Percentiles rank a stretch among this genome's conserved stretches.
Evolutionary conservation across 35 echinoderm and acorn worm species (phyloP).

Genomic region (Nesometra sesokonis): DNA sequence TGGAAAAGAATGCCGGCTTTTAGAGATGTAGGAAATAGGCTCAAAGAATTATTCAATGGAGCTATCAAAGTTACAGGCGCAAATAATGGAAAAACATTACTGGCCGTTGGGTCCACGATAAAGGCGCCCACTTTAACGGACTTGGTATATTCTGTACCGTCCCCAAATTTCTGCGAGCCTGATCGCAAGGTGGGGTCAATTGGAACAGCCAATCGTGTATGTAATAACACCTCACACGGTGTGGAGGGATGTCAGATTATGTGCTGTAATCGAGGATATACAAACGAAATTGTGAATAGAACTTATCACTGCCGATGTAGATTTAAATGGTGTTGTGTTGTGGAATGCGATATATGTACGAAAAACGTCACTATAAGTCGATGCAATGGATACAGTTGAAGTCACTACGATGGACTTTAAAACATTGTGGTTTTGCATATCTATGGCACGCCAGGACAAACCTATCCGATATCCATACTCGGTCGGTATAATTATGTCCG

Average conservation of each 20-base stretch:
- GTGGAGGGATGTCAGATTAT: conserved; percentile 84
- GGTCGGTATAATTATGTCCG: too few species aligned
- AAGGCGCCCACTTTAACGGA: conserved; percentile 46
- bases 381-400: conserved; percentile 64
- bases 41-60: conserved; percentile 80
- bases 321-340: conserved; percentile 98
- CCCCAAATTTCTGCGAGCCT: conserved; percentile 79
- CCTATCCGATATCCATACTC: too few species aligned
- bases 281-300: conserved; percentile 23
- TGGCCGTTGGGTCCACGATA: conserved; percentile 53
- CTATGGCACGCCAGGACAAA: too few species aligned
- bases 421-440: not conserved
- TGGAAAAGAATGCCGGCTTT: conserved; percentile 95
- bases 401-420: not conserved
- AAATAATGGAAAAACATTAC: conserved; percentile 64
- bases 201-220: conserved; percentile 58
- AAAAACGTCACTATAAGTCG: conserved; percentile 56
- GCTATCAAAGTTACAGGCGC: conserved; percentile 85
- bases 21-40: conserved; percentile 58
- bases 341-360: conserved; percentile 81
- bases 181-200: conserved; percentile 69
- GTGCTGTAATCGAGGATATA: conserved; percentile 75
- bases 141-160: conserved; percentile 74
- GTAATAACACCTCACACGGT: conserved; percentile 71
- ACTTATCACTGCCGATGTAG: conserved; percentile 66